Base-by-base conservation (phyloP, 2,113 vertebrate genomes). In the Elachura formosa region DNA sequence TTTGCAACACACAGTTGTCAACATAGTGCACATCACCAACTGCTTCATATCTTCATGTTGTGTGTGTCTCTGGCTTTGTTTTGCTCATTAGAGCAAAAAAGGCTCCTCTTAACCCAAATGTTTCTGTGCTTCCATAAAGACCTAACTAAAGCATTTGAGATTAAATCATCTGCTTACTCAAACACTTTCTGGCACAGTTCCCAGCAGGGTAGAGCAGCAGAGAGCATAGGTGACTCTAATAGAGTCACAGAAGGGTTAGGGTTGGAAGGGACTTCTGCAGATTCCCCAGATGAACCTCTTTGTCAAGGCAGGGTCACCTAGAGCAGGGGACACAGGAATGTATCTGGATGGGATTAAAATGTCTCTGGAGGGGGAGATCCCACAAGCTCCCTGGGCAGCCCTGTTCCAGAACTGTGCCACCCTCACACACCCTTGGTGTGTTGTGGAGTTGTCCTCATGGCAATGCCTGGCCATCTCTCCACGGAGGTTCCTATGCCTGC, bases 381-480 rank as follows among this genome's bases (percentile, higher is more conserved):
- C 23, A 46, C 9, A 3, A 56, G 29, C 31, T 55, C 20, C 24
- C 20, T 11, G 20, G 41, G 29, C 20, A 64, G 12, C 49, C 49
- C 29, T 74, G 15, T 40, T 46, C 6, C 41, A 64, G 20, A 0
- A 0, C 29, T 56, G 3, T 64, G 49, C 41, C 5, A n/a, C 6
- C 29, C 25, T 63, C 40, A 84, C 14, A 36, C 3, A 56, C 2
- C 12, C 24, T 20, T 48, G 24, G 29, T 0, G 0, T 24, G 24
- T 25, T 41, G 6, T 40, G 34, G 34, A 34, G 24, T 13, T 64
- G 8, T 5, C 24, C 23, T 23, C 11, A 20, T 29, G 16, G 20
- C 41, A 38, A 29, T 29, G 10, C 20, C 18, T 40, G 19, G n/a
- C n/a, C 34, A 29, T 15, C 4, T 25, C 29, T 66, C 34, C 3